phyloP scores from a whole-genome alignment of 2,797 vertebrate species.

The Holocentrus rufus region DNA sequence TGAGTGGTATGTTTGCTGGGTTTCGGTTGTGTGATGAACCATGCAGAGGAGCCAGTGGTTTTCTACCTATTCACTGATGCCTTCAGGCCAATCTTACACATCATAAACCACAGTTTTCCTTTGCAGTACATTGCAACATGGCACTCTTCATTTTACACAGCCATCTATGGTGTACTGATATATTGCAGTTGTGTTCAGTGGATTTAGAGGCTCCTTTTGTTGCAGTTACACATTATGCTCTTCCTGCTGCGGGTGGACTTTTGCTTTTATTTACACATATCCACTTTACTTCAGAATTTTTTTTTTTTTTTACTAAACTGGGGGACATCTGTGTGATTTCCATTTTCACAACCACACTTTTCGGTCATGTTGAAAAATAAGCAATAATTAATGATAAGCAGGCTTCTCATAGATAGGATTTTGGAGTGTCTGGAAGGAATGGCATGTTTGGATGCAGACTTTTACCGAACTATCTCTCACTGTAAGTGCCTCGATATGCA shows the following conservation, averaged over 20 bases:
- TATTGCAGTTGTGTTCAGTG: background rate
- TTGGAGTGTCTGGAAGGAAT: slow-evolving; percentile 5
- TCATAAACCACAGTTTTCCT: background rate
- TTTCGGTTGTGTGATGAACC: background rate
- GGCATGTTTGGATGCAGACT: slow-evolving; percentile 17
- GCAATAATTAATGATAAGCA: slow-evolving; percentile 23
- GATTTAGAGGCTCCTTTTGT: slow-evolving; percentile 31
- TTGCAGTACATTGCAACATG: slow-evolving; percentile 4
- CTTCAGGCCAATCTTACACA: slow-evolving; percentile 16
- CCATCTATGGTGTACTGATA: slow-evolving; percentile 7
- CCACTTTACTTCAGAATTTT: slow-evolving; percentile 39
- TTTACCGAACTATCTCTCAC: slow-evolving; percentile 30
- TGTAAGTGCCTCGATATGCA: slow-evolving; percentile 40
- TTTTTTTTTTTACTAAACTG: slow-evolving; percentile 21
- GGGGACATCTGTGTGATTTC: slow-evolving; percentile 17
- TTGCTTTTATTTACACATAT: slow-evolving; percentile 32
- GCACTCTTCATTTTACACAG: slow-evolving; percentile 13
- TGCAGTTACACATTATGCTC: slow-evolving; percentile 44
- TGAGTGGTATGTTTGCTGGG: slow-evolving; percentile 31
- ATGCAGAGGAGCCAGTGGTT: background rate
- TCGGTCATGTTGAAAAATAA: slow-evolving; percentile 24
- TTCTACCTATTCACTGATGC: slow-evolving; percentile 13
- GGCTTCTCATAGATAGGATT: background rate
- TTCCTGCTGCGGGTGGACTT: slow-evolving; percentile 30
- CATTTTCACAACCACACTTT: slow-evolving; percentile 13